Evolutionary conservation across 2,888 invertebrate genomes (phyloP).

Genomic region (Scaptomyza caliginosa): DNA sequence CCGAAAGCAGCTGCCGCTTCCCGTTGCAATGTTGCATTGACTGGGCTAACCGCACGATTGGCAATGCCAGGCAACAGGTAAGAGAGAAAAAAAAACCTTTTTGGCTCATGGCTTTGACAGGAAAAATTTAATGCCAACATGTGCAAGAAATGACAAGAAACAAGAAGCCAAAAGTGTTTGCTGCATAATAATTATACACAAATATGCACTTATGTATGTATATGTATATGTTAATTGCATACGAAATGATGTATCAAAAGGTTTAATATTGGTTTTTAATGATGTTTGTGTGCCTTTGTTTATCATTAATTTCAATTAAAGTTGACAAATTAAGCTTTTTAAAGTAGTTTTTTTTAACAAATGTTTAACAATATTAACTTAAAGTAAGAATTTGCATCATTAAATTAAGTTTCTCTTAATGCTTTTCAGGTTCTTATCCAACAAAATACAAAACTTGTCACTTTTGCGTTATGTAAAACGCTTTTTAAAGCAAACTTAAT

Average conservation of each 20-base stretch:
- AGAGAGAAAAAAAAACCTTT: slow-evolving; percentile 1
- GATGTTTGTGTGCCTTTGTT: too few species aligned
- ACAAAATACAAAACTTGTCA: slow-evolving; percentile 32
- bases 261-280: too few species aligned
- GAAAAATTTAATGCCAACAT: slow-evolving; percentile 52
- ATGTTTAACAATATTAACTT: neutral
- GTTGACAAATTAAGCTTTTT: neutral
- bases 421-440: too few species aligned
- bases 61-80: slow-evolving; percentile 36
- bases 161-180: slow-evolving; percentile 16
- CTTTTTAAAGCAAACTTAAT: slow-evolving; percentile 27
- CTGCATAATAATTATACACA: slow-evolving; percentile 25
- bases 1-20: slow-evolving; percentile 51
- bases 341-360: neutral
- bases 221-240: neutral
- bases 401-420: neutral
- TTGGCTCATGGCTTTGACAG: slow-evolving; percentile 30
- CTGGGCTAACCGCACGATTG: slow-evolving; percentile 19
- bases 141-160: slow-evolving; percentile 52
- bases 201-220: slow-evolving; percentile 3
- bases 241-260: slow-evolving; percentile 22
- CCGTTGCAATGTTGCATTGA: slow-evolving; percentile 21
- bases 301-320: neutral
- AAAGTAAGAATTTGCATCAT: neutral
- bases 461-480: slow-evolving; percentile 17